Evolutionary conservation across 2,888 invertebrate genomes (phyloP).

Genomic region (Trissolcus japonicus): DNA sequence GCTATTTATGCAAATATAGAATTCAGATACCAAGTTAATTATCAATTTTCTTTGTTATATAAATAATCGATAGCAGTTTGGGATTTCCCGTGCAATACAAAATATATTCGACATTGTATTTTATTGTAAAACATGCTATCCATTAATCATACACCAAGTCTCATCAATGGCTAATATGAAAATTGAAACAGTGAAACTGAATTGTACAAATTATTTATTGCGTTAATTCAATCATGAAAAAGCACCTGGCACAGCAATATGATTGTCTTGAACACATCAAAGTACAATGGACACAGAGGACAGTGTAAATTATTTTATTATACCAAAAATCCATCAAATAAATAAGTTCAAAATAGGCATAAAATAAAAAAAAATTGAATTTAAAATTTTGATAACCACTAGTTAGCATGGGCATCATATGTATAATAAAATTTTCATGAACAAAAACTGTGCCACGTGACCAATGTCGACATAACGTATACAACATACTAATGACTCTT

Average conservation of each 20-base stretch:
- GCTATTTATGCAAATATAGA: neutral
- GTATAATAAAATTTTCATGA: conserved; percentile 18
- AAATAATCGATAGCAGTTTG: conserved; percentile 6
- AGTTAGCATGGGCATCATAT: conserved; percentile 18
- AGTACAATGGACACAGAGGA: conserved; percentile 15
- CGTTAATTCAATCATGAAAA: conserved; percentile 15
- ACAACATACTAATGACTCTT: conserved; percentile 38
- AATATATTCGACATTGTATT: neutral
- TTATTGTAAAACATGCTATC: neutral
- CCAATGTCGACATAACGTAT: conserved; percentile 41
- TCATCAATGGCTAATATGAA: conserved; percentile 35
- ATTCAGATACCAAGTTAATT: too few relatives aligned
- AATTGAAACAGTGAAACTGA: conserved; percentile 12
- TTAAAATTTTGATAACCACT: conserved; percentile 2
- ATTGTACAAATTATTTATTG: conserved; percentile 29
- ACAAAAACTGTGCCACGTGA: conserved; percentile 42
- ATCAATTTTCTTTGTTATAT: neutral
- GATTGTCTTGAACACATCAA: conserved; percentile 20
- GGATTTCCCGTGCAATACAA: too few relatives aligned
- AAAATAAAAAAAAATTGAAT: neutral
- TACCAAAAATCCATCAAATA: neutral
- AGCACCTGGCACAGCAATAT: conserved; percentile 34
- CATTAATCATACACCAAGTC: conserved; percentile 17
- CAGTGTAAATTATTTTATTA: conserved; percentile 4
- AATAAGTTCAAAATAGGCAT: too few relatives aligned